These are phyloP conservation scores for Trachythela sp. DNA, from an alignment of 64 coral and sea anemone genomes.

Conservation along the genomic window DNA sequence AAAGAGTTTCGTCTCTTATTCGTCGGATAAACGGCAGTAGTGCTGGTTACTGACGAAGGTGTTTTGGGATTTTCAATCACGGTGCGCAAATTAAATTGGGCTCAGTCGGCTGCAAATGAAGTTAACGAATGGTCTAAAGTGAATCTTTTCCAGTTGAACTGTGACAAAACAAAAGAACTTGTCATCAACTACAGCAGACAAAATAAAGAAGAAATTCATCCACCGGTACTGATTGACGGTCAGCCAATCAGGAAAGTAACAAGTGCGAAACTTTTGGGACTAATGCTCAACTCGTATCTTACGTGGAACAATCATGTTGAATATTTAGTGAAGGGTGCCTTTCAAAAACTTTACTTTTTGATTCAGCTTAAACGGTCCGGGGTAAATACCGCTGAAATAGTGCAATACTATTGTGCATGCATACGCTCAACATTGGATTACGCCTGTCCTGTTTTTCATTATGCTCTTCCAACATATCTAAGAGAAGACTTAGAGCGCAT, in stretches of 20 bases:
- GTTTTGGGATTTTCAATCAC: too few relatives aligned
- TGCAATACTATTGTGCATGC: slow-evolving; percentile 1
- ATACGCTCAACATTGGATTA: slow-evolving; percentile 2
- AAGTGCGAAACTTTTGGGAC: slow-evolving; percentile 21
- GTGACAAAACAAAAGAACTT: slow-evolving; percentile 9
- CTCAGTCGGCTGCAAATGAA: not conserved
- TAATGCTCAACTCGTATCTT: slow-evolving; percentile 16
- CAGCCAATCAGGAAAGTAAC: not conserved
- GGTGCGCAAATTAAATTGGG: too few relatives aligned
- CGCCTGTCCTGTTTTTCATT: slow-evolving; percentile 23
- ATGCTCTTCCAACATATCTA: slow-evolving; percentile 26
- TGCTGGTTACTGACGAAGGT: too few relatives aligned
- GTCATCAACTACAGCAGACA: not conserved
- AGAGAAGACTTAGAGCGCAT: not conserved
- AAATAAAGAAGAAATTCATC: not conserved
- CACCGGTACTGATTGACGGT: not conserved
- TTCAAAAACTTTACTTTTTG: slow-evolving; percentile 30
- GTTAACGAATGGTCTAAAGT: not conserved
- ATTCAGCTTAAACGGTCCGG: slow-evolving; percentile 24
- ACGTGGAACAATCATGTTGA: slow-evolving; percentile 35
- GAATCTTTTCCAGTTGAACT: slow-evolving; percentile 20
- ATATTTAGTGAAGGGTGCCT: slow-evolving; percentile 27
- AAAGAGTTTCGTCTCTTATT: too few relatives aligned
- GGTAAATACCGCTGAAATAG: slow-evolving; percentile 6
- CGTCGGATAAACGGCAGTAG: too few relatives aligned